phyloP scores from a whole-genome alignment of 92 coral and sea anemone genomes.

The Phymanthus crucifer region DNA sequence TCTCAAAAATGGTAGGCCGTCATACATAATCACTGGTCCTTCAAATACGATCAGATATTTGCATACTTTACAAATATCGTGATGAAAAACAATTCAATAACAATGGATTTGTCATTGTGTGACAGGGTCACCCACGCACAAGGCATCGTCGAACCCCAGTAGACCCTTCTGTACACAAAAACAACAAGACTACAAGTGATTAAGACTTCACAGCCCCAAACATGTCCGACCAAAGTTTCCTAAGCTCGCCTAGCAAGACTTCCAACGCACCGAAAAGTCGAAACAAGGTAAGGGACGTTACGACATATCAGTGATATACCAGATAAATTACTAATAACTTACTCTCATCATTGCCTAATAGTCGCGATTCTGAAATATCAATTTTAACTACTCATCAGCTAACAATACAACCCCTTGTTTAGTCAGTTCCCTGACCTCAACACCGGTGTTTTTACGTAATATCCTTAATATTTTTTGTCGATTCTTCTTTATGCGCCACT shows the following conservation, averaged over 20 bases:
- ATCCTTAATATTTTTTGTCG: too few species aligned
- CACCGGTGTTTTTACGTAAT: too few species aligned
- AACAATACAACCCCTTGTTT: too few species aligned
- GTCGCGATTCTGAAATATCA: not conserved
- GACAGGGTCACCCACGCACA: slow-evolving; percentile 5
- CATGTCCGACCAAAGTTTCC: not conserved
- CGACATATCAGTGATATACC: not conserved
- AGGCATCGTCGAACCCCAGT: not conserved
- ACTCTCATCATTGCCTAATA: not conserved
- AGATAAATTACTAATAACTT: not conserved
- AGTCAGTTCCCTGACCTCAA: too few species aligned
- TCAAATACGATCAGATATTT: not conserved
- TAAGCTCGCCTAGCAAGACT: not conserved
- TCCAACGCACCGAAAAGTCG: not conserved
- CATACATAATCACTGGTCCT: too few species aligned
- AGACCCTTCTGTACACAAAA: not conserved
- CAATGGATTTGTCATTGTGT: not conserved
- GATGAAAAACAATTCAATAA: not conserved
- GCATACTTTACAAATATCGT: not conserved
- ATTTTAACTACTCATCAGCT: too few species aligned
- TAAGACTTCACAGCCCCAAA: not conserved
- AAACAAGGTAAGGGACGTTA: not conserved
- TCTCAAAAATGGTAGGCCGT: too few species aligned
- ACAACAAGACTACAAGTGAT: not conserved
- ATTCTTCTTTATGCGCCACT: too few species aligned